Evolutionary conservation across 1,140 invertebrate species (phyloP), one percentile per base, ranked within the genome.

Genomic region (Bombyx mandarina): DNA sequence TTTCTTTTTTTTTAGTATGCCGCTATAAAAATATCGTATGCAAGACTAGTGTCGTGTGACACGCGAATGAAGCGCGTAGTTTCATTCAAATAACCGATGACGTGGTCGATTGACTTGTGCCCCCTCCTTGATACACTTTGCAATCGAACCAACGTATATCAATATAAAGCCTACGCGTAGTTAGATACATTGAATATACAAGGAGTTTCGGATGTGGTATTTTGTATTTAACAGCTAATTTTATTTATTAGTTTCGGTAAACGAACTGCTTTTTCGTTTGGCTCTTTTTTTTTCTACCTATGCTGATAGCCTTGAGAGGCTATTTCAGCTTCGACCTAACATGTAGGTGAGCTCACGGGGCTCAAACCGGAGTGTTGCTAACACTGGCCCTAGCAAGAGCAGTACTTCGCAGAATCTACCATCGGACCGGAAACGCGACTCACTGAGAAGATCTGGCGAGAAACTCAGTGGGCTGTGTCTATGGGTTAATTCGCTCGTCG

Each of bases 41-140:
- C 58, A 61, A 62, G 53, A 51, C 26, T 73, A 74, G 74, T 81
- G 67, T 58, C 79, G 77, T 78, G 77, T 56, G 53, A 60, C 82
- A 86, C 81, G 82, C 82, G 26, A 69, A 82, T 47, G 8, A 52
- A 53, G 58, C 65, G 69, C 72, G 70, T 75, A 59, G 66, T 43
- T 80, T 73, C 79, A 82, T 82, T 83, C 82, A 82, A 78, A 81
- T 81, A 69, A 52, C 63, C 66, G 66, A 74, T 79, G 74, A 77
- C 79, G 73, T 68, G 71, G 57, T 56, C 75, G 70, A 78, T 79
- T 80, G 72, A 74, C 75, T 76, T 60, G 60, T 63, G 58, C 50
- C 50, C 22, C 42, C 22, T 35, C 18, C 26, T 51, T 35, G 8
- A 35, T 35, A 8, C 18, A 9, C 50, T 18, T 7, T n/a, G 22